phyloP scores from a whole-genome alignment of 1,140 invertebrate species.

The Scaptomyza pallida region DNA sequence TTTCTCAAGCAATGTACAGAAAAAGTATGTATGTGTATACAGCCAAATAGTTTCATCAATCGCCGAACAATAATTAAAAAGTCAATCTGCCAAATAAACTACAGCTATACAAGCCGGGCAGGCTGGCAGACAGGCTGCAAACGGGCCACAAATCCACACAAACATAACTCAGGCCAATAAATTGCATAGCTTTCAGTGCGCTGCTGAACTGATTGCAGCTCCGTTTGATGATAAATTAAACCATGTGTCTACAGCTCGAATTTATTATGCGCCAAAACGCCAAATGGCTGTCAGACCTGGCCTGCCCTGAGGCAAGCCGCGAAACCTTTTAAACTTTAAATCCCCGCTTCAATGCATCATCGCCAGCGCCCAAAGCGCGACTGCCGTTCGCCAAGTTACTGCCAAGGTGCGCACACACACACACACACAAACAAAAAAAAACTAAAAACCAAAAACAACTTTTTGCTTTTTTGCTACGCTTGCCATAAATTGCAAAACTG shows the following conservation, averaged over 20 bases:
- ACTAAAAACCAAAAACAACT: conserved; percentile 44
- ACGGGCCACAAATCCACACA: conserved; percentile 39
- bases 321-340: conserved; percentile 82
- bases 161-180: conserved; percentile 74
- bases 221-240: conserved; percentile 80
- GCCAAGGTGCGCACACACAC: conserved; percentile 50
- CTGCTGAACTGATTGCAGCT: conserved; percentile 59
- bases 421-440: background rate
- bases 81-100: conserved; percentile 56
- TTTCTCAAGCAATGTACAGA: background rate
- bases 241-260: conserved; percentile 75
- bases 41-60: conserved; percentile 22
- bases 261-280: conserved; percentile 82
- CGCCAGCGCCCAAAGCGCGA: conserved; percentile 53
- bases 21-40: background rate
- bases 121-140: background rate
- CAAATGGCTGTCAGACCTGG: conserved; percentile 71
- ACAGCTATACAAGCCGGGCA: conserved; percentile 35
- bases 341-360: conserved; percentile 80
- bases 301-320: conserved; percentile 45
- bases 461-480: conserved; percentile 33
- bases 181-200: conserved; percentile 61
- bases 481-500: conserved; percentile 77
- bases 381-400: conserved; percentile 39
- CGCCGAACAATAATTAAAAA: conserved; percentile 38